Conservation (phyloP, 2,888 invertebrate genomes). For the Eumerus sabulonum region DNA sequence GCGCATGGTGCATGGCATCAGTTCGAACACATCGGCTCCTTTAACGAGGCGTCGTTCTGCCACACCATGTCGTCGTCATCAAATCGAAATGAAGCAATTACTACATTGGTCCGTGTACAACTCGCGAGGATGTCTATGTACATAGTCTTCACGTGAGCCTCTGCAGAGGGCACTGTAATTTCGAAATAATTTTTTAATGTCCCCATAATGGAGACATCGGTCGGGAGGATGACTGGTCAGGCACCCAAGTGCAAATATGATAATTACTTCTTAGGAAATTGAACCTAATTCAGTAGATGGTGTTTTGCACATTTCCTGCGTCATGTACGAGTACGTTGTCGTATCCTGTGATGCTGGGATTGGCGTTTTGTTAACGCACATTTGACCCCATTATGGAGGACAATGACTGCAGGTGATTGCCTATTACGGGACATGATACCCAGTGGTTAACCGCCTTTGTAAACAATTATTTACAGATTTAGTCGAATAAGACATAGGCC, state of each 20-base stretch:
- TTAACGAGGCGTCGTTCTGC: constrained; percentile 43
- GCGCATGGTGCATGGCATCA: neutral
- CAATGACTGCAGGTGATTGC: constrained; percentile 40
- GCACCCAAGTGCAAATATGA: constrained; percentile 18
- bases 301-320: constrained; percentile 40
- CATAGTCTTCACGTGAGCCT: too few relatives aligned
- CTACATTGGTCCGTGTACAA: constrained; percentile 30
- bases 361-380: constrained; percentile 19
- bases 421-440: constrained; percentile 17
- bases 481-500: constrained; percentile 41
- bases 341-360: constrained; percentile 4
- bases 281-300: constrained; percentile 51
- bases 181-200: constrained; percentile 61
- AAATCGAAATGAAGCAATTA: constrained; percentile 57
- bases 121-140: constrained; percentile 31
- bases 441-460: constrained; percentile 28
- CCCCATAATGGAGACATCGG: constrained; percentile 34
- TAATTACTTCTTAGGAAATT: constrained; percentile 30
- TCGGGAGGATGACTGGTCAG: too few relatives aligned
- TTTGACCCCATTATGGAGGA: constrained; percentile 47
- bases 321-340: constrained; percentile 15
- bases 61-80: constrained; percentile 9
- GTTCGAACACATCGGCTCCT: neutral
- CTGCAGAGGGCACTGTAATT: constrained; percentile 15
- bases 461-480: constrained; percentile 57